Evolutionary conservation across 2,888 invertebrate species (phyloP).

Genomic region (Cylloceria caligata): DNA sequence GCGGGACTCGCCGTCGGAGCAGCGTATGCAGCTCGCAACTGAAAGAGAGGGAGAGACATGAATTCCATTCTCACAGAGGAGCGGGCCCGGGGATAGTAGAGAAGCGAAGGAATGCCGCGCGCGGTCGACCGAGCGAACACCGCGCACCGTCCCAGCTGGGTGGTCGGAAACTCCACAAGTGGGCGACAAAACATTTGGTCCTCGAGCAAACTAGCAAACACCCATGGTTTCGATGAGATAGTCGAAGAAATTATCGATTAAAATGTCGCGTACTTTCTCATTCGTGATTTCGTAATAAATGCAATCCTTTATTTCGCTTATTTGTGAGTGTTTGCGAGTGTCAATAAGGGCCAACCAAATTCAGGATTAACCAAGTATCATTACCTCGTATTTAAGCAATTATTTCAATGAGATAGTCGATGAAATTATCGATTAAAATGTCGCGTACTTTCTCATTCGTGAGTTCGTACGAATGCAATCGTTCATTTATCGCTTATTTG

Average conservation of each 20-base stretch:
- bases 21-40: constrained; percentile 15
- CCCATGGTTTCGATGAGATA: constrained; percentile 40
- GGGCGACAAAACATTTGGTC: constrained; percentile 68
- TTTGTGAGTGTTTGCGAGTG: too few species aligned
- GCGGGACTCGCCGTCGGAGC: constrained; percentile 35
- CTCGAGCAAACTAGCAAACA: constrained; percentile 50
- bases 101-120: constrained; percentile 60
- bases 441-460: neutral
- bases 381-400: too few species aligned
- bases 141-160: constrained; percentile 66
- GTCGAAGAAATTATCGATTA: constrained; percentile 13
- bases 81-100: constrained; percentile 44
- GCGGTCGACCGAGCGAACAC: constrained; percentile 58
- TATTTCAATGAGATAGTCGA: constrained; percentile 18
- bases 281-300: constrained; percentile 1
- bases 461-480: neutral
- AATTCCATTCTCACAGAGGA: constrained; percentile 68
- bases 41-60: constrained; percentile 8
- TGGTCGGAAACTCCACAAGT: constrained; percentile 74
- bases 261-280: neutral
- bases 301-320: neutral
- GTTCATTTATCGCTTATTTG: neutral
- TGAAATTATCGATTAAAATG: constrained; percentile 23
- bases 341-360: too few species aligned
- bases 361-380: too few species aligned